Percentiles rank a stretch among this genome's conserved stretches.
These are phyloP conservation scores for Phrixothrix hirtus DNA, from an alignment of 2,888 invertebrate species.

Conservation along the genomic window DNA sequence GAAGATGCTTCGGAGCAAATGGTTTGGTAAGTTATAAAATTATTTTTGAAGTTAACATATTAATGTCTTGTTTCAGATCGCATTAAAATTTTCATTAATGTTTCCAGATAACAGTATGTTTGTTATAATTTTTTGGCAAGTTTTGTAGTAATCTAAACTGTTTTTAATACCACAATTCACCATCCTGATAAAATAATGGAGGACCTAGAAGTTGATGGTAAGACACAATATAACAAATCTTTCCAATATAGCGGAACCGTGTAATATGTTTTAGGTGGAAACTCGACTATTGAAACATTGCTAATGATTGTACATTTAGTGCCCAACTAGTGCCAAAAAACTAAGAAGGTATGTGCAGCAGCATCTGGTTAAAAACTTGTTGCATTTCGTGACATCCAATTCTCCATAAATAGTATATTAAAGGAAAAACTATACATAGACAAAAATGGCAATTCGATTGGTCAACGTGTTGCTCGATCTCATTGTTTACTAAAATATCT, in stretches of 20 bases:
- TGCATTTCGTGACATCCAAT: background rate
- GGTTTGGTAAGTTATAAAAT: background rate
- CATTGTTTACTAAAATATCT: no score
- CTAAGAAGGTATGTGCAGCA: background rate
- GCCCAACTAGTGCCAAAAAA: background rate
- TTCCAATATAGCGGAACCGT: background rate
- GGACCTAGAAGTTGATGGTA: no score
- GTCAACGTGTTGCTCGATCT: no score
- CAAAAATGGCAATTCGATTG: no score
- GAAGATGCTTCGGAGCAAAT: background rate
- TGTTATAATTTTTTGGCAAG: no score
- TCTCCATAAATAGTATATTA: background rate
- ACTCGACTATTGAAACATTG: background rate
- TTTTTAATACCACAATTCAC: no score
- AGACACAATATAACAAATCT: no score
- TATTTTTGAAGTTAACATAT: background rate
- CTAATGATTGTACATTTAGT: background rate
- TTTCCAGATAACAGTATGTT: background rate
- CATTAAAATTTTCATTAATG: conserved; percentile 1
- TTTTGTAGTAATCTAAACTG: no score
- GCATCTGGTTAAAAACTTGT: background rate
- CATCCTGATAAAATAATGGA: no score
- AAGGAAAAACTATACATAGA: background rate
- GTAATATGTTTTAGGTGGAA: background rate
- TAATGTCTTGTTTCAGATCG: background rate